Evolutionary conservation across 2,888 invertebrate species (phyloP), one percentile per base, ranked within the genome.

Genomic region (Calameuta filiformis): DNA sequence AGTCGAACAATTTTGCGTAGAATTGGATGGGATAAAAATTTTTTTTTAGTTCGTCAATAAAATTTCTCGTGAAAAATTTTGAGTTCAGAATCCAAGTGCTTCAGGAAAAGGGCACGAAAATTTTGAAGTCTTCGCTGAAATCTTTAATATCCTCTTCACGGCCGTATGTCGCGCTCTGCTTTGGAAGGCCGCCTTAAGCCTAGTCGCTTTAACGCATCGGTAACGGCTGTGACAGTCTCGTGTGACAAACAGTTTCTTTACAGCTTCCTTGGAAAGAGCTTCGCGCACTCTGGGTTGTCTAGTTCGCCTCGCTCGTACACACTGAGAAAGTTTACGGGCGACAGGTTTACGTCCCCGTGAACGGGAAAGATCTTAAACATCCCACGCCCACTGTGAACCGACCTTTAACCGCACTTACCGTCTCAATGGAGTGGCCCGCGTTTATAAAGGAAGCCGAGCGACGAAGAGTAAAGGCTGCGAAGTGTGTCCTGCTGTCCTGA

Each of bases 211-310:
- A 81, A 83, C 79, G 80, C 81, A 82, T 81, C 77, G 83, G 81
- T 75, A 82, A 79, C 81, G 82, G 68, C 80, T 82, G 82, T 40
- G 77, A 77, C 74, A 81, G 80, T 79, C 79, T 82, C 80, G 79
- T 81, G 82, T 82, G 79, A 82, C 77, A 77, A 68, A 31, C 78
- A 80, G 76, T 80, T 82, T 81, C 81, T 83, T 81, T 81, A 81
- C 78, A 76, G 79, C 82, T 82, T 78, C 78, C 81, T 79, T 76
- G 34, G 33, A 34, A 34, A 71, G 71, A 34, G 71, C 34, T 71
- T 34, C 71, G 71, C 76, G 69, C 68, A 37, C 79, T 69, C 69
- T 30, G 68, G 34, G 77, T 75, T 69, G 56, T 74, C 74, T 68
- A 75, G 73, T 73, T 77, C 80, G 68, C 69, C 73, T 74, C 73